Base-by-base conservation (phyloP, 2,888 invertebrate genomes). In the Chymomyza amoena region DNA sequence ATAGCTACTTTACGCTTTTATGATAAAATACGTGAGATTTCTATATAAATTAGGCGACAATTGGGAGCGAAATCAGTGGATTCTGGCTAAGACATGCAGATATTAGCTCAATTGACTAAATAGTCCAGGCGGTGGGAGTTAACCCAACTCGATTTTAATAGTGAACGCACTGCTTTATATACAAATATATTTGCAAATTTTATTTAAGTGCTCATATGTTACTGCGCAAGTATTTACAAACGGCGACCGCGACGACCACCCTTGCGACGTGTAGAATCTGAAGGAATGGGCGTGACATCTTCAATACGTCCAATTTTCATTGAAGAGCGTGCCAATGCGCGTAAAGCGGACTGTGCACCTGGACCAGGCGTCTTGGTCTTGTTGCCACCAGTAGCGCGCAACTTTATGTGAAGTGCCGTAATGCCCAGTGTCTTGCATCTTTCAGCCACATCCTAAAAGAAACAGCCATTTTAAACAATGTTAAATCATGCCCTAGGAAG, bases 281-380 rank as follows among this genome's bases (percentile, higher is more conserved):
- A 98, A 89, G 99, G 99, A 92, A 99, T 99, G 20, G 99, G 99
- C 18, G 99, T 99, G 9, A 99, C 99, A 94, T 99, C 99, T 93
- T 97, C 98, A 92, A 99, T 99, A 89, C 99, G 96, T 66, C 99
- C 99, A 92, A 99, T 99, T 93, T 99, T 99, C 98, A 99, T 99
- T 89, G 97, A 97, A 73, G 98, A 97, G 92, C 99, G 97, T 86
- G 99, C 99, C 82, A 99, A 94, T 88, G 99, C 99, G 89, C 99
- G 94, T 63, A 99, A 95, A 61, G 99, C 99, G 72, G 99, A 98
- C 93, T 97, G 97, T 45, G 99, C 99, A 79, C 99, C 99, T 16
- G 99, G 99, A 90, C 99, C 98, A 66, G 98, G 98, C 13, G 98
- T 98, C 93, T 98, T 98, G 25, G 98, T 98, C 91, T 15, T 54